Evolutionary conservation across 2,113 vertebrate species (phyloP).

Genomic region (Mesocricetus auratus): DNA sequence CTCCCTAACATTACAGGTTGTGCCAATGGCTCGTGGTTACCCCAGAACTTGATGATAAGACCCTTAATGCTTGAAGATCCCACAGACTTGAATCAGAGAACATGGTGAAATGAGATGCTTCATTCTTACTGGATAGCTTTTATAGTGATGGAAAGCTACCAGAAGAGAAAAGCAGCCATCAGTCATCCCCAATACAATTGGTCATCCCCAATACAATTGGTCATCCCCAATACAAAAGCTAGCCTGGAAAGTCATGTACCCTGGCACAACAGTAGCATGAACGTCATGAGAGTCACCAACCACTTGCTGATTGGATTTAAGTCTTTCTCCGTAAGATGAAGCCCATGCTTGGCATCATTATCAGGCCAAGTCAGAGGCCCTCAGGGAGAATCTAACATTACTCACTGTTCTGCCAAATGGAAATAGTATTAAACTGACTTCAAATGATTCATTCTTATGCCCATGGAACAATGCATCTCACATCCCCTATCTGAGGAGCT

Average conservation of each 20-base stretch:
- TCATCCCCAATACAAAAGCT: no score
- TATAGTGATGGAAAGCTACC: not conserved
- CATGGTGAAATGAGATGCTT: not conserved
- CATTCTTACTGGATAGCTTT: not conserved
- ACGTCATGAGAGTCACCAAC: not conserved
- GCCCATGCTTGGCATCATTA: not conserved
- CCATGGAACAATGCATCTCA: not conserved
- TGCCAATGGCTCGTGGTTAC: not conserved
- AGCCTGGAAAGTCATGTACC: not conserved
- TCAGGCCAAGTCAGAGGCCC: not conserved
- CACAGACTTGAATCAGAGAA: not conserved
- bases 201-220: not conserved
- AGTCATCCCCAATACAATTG: not conserved
- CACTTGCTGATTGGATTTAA: not conserved
- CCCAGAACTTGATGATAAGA: not conserved
- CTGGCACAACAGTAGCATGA: not conserved
- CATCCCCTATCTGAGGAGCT: not conserved
- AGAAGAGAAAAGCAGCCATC: not conserved
- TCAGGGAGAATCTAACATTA: not conserved
- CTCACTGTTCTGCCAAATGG: not conserved
- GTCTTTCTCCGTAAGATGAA: not conserved
- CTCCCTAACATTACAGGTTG: not conserved
- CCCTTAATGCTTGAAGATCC: not conserved
- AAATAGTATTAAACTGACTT: not conserved
- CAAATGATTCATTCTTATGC: not conserved